Evolutionary conservation across 1,140 invertebrate genomes (phyloP).

Genomic region (Diabrotica undecimpunctata): DNA sequence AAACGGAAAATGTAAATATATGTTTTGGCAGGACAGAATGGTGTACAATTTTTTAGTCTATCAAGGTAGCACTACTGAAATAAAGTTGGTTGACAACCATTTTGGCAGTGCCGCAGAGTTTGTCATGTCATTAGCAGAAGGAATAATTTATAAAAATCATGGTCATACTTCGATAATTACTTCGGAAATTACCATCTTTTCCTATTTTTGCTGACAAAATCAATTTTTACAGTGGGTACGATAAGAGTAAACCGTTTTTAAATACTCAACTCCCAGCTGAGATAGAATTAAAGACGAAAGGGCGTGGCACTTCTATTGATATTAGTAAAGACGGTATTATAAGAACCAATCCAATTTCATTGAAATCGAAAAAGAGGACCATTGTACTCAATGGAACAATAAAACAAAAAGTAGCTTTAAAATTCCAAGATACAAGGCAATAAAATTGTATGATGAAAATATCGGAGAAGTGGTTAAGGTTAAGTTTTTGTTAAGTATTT

Average conservation of each 20-base stretch:
- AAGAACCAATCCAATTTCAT: constrained; percentile 50
- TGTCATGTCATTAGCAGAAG: constrained; percentile 21
- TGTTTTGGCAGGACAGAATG: no score
- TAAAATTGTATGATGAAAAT: constrained; percentile 17
- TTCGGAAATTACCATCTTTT: constrained; percentile 46
- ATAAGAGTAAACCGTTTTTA: constrained; percentile 43
- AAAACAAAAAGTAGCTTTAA: constrained; percentile 40
- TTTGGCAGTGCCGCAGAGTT: constrained; percentile 18
- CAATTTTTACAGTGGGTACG: constrained; percentile 42
- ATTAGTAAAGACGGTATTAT: no score
- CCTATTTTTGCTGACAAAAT: constrained; percentile 29
- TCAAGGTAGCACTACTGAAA: constrained; percentile 33
- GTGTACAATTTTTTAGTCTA: constrained; percentile 32
- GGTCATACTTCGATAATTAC: constrained; percentile 37
- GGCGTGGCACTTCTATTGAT: constrained; percentile 21
- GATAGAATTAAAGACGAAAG: constrained; percentile 30
- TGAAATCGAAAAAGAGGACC: constrained; percentile 40
- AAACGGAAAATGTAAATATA: no score
- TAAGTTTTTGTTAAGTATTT: no score
- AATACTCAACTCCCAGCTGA: constrained; percentile 43
- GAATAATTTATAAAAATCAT: constrained; percentile 20
- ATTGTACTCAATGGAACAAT: constrained; percentile 36
- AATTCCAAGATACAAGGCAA: constrained; percentile 13
- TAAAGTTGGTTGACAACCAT: constrained; percentile 20
- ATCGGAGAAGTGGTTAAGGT: constrained; percentile 19